phyloP scores from a whole-genome alignment of 2,797 vertebrate genomes.

The Squalus acanthias region DNA sequence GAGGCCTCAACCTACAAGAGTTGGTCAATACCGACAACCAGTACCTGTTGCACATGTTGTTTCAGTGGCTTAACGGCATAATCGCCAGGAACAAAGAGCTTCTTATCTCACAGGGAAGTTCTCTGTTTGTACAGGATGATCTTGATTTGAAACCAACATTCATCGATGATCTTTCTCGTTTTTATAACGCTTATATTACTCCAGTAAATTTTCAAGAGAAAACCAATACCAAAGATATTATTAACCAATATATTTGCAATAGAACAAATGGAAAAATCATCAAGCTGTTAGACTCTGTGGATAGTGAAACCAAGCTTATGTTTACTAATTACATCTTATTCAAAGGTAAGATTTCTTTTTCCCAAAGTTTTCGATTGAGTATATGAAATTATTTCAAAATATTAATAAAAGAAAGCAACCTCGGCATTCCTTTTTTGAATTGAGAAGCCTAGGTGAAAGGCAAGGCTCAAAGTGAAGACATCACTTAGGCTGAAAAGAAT shows the following conservation, averaged over 20 bases:
- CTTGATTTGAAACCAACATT: slow-evolving; percentile 63
- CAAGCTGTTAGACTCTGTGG: slow-evolving; percentile 63
- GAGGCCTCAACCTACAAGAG: slow-evolving; percentile 61
- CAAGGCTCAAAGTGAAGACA: background rate
- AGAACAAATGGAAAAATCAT: slow-evolving; percentile 65
- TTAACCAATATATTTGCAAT: slow-evolving; percentile 70
- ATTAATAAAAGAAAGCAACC: background rate
- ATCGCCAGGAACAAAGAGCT: slow-evolving; percentile 64
- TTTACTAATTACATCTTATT: slow-evolving; percentile 77
- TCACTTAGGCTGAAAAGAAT: background rate
- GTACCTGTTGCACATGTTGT: slow-evolving; percentile 63
- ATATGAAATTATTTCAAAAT: background rate
- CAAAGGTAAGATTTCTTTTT: slow-evolving; percentile 62
- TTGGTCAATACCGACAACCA: slow-evolving; percentile 51
- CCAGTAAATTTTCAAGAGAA: slow-evolving; percentile 63
- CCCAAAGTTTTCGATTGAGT: background rate
- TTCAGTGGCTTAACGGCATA: slow-evolving; percentile 65
- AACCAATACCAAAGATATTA: slow-evolving; percentile 50
- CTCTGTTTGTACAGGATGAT: slow-evolving; percentile 65
- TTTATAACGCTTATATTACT: slow-evolving; percentile 69
- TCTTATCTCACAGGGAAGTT: slow-evolving; percentile 61
- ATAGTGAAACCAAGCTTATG: slow-evolving; percentile 62
- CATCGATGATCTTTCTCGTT: slow-evolving; percentile 63
- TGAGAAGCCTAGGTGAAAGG: background rate
- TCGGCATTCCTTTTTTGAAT: background rate